Percentiles rank a stretch among this genome's conserved stretches.
phyloP scores from a whole-genome alignment of 2,888 invertebrate genomes.

The Latrodectus elegans region DNA sequence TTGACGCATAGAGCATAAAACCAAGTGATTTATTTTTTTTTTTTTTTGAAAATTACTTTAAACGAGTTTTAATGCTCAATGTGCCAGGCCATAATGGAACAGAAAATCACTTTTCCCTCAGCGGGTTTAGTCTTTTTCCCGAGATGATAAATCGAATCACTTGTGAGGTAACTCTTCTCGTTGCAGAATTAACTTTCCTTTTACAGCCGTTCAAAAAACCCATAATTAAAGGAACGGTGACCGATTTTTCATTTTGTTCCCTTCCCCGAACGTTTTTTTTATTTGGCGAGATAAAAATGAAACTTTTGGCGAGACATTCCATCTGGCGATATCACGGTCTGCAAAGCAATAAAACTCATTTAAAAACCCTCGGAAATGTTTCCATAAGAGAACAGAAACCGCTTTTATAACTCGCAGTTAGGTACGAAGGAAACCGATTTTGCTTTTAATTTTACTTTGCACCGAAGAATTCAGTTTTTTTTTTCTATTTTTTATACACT shows the following conservation, averaged over 20 bases:
- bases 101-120: neutral
- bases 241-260: conserved; percentile 36
- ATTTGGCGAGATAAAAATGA: conserved; percentile 14
- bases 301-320: conserved; percentile 48
- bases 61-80: conserved; percentile 3
- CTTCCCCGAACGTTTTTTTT: neutral
- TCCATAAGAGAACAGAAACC: conserved; percentile 22
- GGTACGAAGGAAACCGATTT: conserved; percentile 36
- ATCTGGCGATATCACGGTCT: conserved; percentile 47
- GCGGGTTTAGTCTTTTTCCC: neutral
- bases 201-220: conserved; percentile 28
- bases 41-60: neutral
- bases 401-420: neutral
- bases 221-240: conserved; percentile 48
- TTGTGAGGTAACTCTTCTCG: conserved; percentile 9
- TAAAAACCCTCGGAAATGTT: conserved; percentile 38
- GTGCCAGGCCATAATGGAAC: neutral
- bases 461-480: neutral
- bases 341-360: conserved; percentile 52
- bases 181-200: conserved; percentile 47
- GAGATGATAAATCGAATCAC: conserved; percentile 45
- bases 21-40: neutral
- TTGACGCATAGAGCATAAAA: too few relatives aligned
- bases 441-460: conserved; percentile 42
- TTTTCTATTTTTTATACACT: neutral